A percentile compares a stretch with the other conserved stretches of the same genome.
Evolutionary conservation across 2,113 vertebrate genomes (phyloP).

Genomic region (Silurus meridionalis): DNA sequence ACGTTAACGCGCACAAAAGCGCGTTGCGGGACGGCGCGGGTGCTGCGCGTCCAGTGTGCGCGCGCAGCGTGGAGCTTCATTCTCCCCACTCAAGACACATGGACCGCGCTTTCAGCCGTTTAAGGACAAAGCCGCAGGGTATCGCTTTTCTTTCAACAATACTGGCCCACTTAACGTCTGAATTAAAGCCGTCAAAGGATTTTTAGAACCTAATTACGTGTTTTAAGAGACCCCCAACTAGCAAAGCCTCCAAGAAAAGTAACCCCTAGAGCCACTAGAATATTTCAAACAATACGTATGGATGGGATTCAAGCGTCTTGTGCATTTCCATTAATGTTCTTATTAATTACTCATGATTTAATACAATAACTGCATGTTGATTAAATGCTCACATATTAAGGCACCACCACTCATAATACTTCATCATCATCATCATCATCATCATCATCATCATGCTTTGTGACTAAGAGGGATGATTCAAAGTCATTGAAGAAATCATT

Average conservation of each 20-base stretch:
- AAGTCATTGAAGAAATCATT: too few species aligned
- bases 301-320: too few species aligned
- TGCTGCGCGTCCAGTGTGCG: slow-evolving; percentile 62
- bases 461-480: too few species aligned
- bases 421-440: too few species aligned
- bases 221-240: slow-evolving; percentile 11
- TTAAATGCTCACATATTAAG: too few species aligned
- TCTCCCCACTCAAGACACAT: slow-evolving; percentile 56
- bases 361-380: too few species aligned
- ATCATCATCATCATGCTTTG: too few species aligned
- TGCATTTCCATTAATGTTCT: too few species aligned
- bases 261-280: too few species aligned
- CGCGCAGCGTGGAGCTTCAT: slow-evolving; percentile 67
- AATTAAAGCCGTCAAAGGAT: slow-evolving; percentile 41
- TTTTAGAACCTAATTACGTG: slow-evolving; percentile 33
- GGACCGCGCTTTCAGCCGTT: slow-evolving; percentile 47
- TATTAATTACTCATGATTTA: too few species aligned
- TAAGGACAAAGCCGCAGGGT: slow-evolving; percentile 59
- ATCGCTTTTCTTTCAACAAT: slow-evolving; percentile 38
- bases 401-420: too few species aligned
- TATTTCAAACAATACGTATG: too few species aligned
- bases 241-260: neutral
- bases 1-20: slow-evolving; percentile 65
- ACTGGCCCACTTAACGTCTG: slow-evolving; percentile 23
- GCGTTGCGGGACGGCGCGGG: slow-evolving; percentile 62